Evolutionary conservation across 1,140 invertebrate species (phyloP), one percentile per base, ranked within the genome.

Genomic region (Diorhabda sublineata): DNA sequence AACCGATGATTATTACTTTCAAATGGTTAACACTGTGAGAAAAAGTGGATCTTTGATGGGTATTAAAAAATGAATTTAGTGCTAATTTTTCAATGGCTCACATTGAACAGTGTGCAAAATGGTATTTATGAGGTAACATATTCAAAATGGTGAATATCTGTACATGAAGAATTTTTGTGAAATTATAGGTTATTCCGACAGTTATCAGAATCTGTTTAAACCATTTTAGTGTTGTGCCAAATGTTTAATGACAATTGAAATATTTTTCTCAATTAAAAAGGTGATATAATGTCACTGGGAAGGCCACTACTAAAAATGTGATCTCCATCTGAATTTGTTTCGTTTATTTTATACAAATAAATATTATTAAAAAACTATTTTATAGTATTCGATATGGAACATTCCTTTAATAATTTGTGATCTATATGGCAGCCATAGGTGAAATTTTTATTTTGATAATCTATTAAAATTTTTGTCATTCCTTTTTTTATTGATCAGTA

Each of bases 341-440:
- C 26, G 42, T 60, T 60, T 60, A 6, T 6, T 60, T 42, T 60
- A 42, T 26, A 60, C 6, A 11, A 60, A 60, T 60, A 60, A 60
- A 26, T 6, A n/a, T 60, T 9, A n/a, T 26, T 26, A 6, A 11
- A 60, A 60, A 26, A 6, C 5, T 60, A 60, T 42, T 6, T n/a
- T 26, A 60, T 60, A 42, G 58, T 26, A 60, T 42, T 60, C 26
- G 42, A 11, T 64, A 43, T 63, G 43, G 42, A 64, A 64, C 63
- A 52, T 64, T 64, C 63, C 45, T 64, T 63, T 62, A 62, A 44
- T 44, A 62, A 42, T n/a, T 56, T 64, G 63, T 64, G 63, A 64
- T 64, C 9, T 45, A 56, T 67, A 44, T 67, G 65, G 65, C 65
- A 67, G 65, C 65, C 60, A 60, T 42, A 61, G n/a, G 4, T 61